Evolutionary conservation across 2,797 vertebrate genomes (phyloP), one percentile per base, ranked within the genome.

Genomic region (Lacerta agilis): DNA sequence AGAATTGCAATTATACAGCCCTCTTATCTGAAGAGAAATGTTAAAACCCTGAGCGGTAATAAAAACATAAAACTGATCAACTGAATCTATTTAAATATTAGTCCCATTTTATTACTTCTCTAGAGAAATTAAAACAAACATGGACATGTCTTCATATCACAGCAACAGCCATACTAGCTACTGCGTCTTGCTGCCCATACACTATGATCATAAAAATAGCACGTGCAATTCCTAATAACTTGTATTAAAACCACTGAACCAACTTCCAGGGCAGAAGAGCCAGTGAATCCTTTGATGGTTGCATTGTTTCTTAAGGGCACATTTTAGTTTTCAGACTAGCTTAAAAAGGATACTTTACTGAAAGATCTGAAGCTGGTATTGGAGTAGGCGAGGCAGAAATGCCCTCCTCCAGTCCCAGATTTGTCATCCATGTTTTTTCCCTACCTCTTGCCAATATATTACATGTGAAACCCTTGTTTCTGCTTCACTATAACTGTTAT

Each of bases 61-160:
- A 90, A 93, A 94, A 90, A 86, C 7, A 80, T 17, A 77, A 92
- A 87, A 49, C 13, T 85, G 67, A 88, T 17, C 11, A 73, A 45
- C 45, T 61, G 20, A 81, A 90, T 83, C 61, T 13, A 80, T 20
- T 67, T 58, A 41, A 85, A 25, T 41, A 79, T 86, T 86, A 86
- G 2, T 79, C 1, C 4, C 20, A 43, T 55, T 41, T 90, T 79
- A 82, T 5, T 7, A 83, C 29, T 43, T 85, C 43, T 72, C 9
- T 69, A 75, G 15, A 78, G 25, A 72, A 82, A 58, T 27, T 33
- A 61, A 36, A 25, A 86, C 9, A 79, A n/a, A 75, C 17, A 87
- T 38, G 15, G 33, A 58, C 15, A 38, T 11, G 29, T 25, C 45
- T 43, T 79, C 45, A 71, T 61, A 72, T 61, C 29, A 29, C 38